Conservation (phyloP, 2,888 invertebrate species). For the Acanthococcus lagerstroemiae region DNA sequence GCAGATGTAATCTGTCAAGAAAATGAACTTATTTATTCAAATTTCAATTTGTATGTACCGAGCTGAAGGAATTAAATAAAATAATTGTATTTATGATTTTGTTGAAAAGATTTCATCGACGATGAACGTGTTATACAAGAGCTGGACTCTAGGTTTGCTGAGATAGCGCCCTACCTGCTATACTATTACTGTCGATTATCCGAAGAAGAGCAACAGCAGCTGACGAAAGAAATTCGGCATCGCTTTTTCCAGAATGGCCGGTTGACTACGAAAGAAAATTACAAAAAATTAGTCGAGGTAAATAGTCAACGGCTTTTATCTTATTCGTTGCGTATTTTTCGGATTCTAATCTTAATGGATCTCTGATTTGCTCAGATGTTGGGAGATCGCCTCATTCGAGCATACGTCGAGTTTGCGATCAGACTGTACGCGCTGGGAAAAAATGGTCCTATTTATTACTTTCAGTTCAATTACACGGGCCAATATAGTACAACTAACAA, state of each 20-base stretch:
- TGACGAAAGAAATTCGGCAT: conserved; percentile 34
- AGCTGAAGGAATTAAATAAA: no score
- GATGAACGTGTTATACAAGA: conserved; percentile 31
- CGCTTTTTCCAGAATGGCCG: conserved; percentile 34
- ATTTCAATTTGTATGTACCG: no score
- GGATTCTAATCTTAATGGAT: no score
- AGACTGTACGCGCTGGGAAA: not conserved
- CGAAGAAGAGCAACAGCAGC: conserved; percentile 25
- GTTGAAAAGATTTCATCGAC: conserved; percentile 31
- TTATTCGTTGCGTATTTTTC: no score
- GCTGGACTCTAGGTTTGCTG: conserved; percentile 35
- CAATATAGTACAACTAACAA: conserved; percentile 39
- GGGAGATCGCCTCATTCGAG: conserved; percentile 1
- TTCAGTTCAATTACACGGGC: conserved; percentile 37
- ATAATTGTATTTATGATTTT: no score
- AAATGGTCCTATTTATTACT: conserved; percentile 37
- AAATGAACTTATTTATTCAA: no score
- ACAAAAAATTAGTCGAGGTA: conserved; percentile 6
- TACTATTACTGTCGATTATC: conserved; percentile 37
- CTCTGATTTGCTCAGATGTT: not conserved
- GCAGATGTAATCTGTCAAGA: no score
- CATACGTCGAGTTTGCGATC: not conserved
- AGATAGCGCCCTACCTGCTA: conserved; percentile 36
- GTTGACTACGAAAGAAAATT: not conserved
- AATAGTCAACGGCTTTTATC: no score